A percentile compares a stretch with the other conserved stretches of the same genome.
These are phyloP conservation scores for Phyllotreta striolata DNA, from an alignment of 2,888 invertebrate genomes.

Conservation along the genomic window DNA sequence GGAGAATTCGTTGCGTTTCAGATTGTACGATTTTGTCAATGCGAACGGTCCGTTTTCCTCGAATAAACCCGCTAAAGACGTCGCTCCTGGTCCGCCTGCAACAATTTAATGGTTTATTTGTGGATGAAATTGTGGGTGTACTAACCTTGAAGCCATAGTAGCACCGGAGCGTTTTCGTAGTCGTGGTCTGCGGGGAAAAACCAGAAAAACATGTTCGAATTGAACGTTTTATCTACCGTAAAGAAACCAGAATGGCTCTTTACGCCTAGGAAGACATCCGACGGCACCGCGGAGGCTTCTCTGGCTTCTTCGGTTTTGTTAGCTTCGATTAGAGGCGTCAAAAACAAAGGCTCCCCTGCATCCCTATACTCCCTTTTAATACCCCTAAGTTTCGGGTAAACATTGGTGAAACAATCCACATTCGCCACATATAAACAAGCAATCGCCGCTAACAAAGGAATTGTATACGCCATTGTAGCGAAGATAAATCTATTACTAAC, in stretches of 20 bases:
- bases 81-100: conserved; percentile 76
- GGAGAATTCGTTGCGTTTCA: conserved; percentile 67
- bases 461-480: too few relatives aligned
- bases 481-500: too few relatives aligned
- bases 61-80: conserved; percentile 78
- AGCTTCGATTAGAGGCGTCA: conserved; percentile 73
- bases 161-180: conserved; percentile 69
- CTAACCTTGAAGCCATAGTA: conserved; percentile 80
- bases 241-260: conserved; percentile 78
- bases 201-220: conserved; percentile 89
- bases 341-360: conserved; percentile 69
- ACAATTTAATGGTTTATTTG: too few relatives aligned
- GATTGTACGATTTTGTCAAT: conserved; percentile 42
- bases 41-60: conserved; percentile 81
- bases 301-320: conserved; percentile 72
- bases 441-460: too few relatives aligned
- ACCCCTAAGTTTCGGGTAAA: conserved; percentile 23
- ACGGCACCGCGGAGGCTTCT: conserved; percentile 63
- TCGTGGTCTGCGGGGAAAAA: conserved; percentile 76
- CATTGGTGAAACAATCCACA: conserved; percentile 15
- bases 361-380: conserved; percentile 23
- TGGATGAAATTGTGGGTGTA: too few relatives aligned
- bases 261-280: conserved; percentile 60
- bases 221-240: conserved; percentile 76
- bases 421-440: too few relatives aligned